phyloP scores from a whole-genome alignment of 2,113 vertebrate genomes.

The Oenanthe melanoleuca region DNA sequence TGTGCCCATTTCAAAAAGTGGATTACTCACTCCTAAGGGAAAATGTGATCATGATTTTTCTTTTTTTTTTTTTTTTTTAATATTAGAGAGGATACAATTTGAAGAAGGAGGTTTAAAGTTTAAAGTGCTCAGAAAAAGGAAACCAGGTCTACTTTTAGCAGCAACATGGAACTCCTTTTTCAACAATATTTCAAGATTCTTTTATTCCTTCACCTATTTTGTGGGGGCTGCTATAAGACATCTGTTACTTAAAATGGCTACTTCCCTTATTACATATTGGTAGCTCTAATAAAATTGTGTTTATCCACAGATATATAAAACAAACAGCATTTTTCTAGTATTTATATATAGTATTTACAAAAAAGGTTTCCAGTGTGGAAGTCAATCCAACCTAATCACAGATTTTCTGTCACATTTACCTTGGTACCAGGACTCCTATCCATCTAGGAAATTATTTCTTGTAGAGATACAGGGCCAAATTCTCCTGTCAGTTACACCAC shows the following conservation, averaged over 20 bases:
- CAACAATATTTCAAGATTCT: conserved; percentile 23
- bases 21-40: background rate
- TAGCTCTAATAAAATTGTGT: conserved; percentile 73
- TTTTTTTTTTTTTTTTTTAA: background rate
- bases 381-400: conserved; percentile 66
- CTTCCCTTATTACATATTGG: conserved; percentile 67
- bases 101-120: background rate
- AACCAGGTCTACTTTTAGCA: background rate
- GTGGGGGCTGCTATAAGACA: conserved; percentile 23
- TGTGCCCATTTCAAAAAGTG: background rate
- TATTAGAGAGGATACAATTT: background rate
- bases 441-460: conserved; percentile 69
- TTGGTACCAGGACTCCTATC: conserved; percentile 50
- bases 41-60: background rate
- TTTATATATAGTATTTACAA: conserved; percentile 68
- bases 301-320: conserved; percentile 71
- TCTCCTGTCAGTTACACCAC: conserved; percentile 39
- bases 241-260: conserved; percentile 53
- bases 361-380: conserved; percentile 64
- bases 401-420: conserved; percentile 69
- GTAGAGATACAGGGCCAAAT: conserved; percentile 37
- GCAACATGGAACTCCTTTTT: background rate
- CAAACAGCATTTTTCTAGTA: conserved; percentile 65
- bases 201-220: conserved; percentile 41
- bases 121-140: background rate